Percentiles rank a stretch among this genome's conserved stretches.
These are phyloP conservation scores for Mustelus asterias DNA, from an alignment of 2,113 vertebrate species.

Conservation along the genomic window DNA sequence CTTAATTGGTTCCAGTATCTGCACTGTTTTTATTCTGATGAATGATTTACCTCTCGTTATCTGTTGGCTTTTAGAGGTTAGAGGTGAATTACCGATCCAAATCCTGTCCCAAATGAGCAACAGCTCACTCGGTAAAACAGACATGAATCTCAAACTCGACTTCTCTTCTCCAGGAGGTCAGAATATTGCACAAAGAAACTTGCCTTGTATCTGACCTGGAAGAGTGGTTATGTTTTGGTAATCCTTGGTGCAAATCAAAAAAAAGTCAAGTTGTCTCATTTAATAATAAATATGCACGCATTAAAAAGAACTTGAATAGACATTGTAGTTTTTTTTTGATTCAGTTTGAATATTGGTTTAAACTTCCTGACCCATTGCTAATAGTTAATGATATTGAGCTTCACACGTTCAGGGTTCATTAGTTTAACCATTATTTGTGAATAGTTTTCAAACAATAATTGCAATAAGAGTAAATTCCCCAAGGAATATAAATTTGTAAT, in stretches of 20 bases:
- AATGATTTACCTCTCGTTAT: conserved; percentile 10
- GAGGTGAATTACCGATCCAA: neutral
- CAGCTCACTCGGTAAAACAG: neutral
- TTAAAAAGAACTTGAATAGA: neutral
- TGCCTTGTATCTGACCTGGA: neutral
- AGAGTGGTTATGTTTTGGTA: neutral
- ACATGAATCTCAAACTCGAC: neutral
- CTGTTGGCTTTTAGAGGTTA: neutral
- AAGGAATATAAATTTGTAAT: neutral
- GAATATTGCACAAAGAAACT: neutral
- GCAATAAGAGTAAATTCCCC: neutral
- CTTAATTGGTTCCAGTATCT: neutral
- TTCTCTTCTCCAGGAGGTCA: neutral
- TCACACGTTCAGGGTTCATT: neutral
- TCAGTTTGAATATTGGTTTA: neutral
- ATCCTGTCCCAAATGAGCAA: conserved; percentile 6
- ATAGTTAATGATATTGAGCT: neutral
- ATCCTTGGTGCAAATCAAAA: neutral
- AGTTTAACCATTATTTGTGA: neutral
- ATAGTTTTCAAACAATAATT: neutral
- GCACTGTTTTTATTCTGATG: neutral
- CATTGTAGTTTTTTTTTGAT: neutral
- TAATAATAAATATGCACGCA: neutral
- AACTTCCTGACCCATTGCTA: neutral
- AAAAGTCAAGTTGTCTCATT: neutral